Base-by-base conservation (phyloP, 2,888 invertebrate genomes). In the Plebejus anna region DNA sequence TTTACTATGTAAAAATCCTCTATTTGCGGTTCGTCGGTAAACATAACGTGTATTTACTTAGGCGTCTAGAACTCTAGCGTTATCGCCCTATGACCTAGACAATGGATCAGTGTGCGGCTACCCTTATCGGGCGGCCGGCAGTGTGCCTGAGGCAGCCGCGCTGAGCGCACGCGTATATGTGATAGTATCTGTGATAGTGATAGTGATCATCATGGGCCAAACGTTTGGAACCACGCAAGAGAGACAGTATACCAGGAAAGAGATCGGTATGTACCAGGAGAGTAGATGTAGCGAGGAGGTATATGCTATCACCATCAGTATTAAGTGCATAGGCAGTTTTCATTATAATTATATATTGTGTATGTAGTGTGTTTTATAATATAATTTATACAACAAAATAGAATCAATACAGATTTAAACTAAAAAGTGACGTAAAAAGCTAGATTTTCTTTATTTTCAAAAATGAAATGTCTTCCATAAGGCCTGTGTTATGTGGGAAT, bases 191-290 rank as follows among this genome's bases (percentile, higher is more conserved):
- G 90, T 90, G 90, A 85, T 84, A 84, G 82, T 81, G 82, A 82
- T 80, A 83, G 87, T 88, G 59, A 55, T 70, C 84, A 87, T 84
- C 81, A 94, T 94, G 94, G 94, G 94, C 79, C 94, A 94, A 81
- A 88, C 92, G 70, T 94, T 94, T 82, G 94, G 94, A 77, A 94
- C 91, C 42, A 89, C 94, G 57, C 92, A 94, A 84, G 92, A 92
- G 76, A 85, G 94, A 81, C 91, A 92, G 79, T 90, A 88, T 81
- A 86, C 87, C 80, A 92, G 92, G 82, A 94, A 94, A 85, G 93
- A 94, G 83, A 90, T 90, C 81, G 94, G 94, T 94, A 84, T 81
- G 93, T 75, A 59, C 28, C 36, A 66, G 70, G 70, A 59, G 70
- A 70, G 75, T 13, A 51, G 51, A 11, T 1, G 38, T 22, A 36